Conservation (phyloP, 1,140 invertebrate genomes). For the Caenorhabditis inopinata region DNA sequence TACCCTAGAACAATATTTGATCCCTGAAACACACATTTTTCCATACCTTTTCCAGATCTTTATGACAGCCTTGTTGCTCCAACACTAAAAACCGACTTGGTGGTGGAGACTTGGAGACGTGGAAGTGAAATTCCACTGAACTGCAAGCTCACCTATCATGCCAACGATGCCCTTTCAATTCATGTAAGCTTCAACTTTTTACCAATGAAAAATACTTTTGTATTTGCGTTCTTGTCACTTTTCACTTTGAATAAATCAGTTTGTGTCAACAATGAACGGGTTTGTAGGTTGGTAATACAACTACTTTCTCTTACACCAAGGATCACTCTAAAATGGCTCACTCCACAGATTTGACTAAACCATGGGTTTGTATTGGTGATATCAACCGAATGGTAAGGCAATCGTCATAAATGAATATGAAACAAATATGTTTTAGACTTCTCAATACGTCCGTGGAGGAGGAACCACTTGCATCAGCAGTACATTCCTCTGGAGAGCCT, state of each 20-base stretch:
- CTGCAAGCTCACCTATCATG: slow-evolving; percentile 12
- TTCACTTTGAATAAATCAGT: not conserved
- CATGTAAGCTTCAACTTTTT: not conserved
- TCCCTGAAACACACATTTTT: too few species aligned
- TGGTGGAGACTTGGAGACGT: slow-evolving; percentile 52
- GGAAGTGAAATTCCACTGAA: slow-evolving; percentile 32
- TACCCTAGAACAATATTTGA: too few species aligned
- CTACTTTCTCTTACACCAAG: slow-evolving; percentile 53
- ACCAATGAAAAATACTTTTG: not conserved
- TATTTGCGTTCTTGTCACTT: not conserved
- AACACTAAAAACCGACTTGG: slow-evolving; percentile 44
- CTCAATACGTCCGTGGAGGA: slow-evolving; percentile 53
- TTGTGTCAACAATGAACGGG: not conserved
- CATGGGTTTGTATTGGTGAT: slow-evolving; percentile 53
- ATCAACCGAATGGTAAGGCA: slow-evolving; percentile 54
- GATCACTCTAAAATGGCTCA: slow-evolving; percentile 55
- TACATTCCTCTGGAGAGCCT: slow-evolving; percentile 49
- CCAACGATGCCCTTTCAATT: slow-evolving; percentile 27
- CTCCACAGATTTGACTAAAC: slow-evolving; percentile 23
- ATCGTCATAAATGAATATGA: not conserved
- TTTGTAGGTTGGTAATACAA: slow-evolving; percentile 39
- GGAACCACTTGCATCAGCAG: slow-evolving; percentile 49
- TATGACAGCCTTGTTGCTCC: slow-evolving; percentile 51
- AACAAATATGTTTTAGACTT: slow-evolving; percentile 39
- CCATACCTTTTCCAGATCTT: slow-evolving; percentile 41